Percentiles rank a stretch among this genome's conserved stretches.
phyloP scores from a whole-genome alignment of 2,888 invertebrate genomes.

The Scaptomyza caliginosa region DNA sequence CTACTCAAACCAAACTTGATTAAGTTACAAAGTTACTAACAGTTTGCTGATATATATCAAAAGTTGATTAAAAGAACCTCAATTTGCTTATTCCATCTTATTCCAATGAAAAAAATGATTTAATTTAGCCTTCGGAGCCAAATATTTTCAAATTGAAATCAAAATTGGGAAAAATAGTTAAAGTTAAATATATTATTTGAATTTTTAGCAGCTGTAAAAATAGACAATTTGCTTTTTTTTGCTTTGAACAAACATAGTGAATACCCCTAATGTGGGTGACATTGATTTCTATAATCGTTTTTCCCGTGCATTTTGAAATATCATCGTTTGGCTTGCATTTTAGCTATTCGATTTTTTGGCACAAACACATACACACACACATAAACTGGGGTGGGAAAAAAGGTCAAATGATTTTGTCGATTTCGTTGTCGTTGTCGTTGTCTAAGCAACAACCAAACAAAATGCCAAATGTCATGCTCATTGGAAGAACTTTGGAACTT shows the following conservation, averaged over 20 bases:
- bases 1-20: too few relatives aligned
- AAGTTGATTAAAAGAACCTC: too few relatives aligned
- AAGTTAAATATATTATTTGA: too few relatives aligned
- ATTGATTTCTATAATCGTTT: slow-evolving; percentile 43
- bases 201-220: too few relatives aligned
- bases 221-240: neutral
- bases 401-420: slow-evolving; percentile 58
- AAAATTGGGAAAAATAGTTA: too few relatives aligned
- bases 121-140: too few relatives aligned
- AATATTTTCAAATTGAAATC: too few relatives aligned
- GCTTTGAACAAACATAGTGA: slow-evolving; percentile 7
- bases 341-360: slow-evolving; percentile 13
- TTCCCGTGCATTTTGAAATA: slow-evolving; percentile 47
- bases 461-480: slow-evolving; percentile 64
- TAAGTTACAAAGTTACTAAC: too few relatives aligned
- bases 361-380: slow-evolving; percentile 5
- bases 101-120: too few relatives aligned
- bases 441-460: slow-evolving; percentile 59
- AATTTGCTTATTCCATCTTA: too few relatives aligned
- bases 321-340: slow-evolving; percentile 50
- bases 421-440: slow-evolving; percentile 41
- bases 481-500: slow-evolving; percentile 46
- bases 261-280: slow-evolving; percentile 35
- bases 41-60: too few relatives aligned
- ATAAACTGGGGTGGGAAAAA: slow-evolving; percentile 24